Evolutionary conservation across 1,140 invertebrate species (phyloP).

Genomic region (Capitella teleta): DNA sequence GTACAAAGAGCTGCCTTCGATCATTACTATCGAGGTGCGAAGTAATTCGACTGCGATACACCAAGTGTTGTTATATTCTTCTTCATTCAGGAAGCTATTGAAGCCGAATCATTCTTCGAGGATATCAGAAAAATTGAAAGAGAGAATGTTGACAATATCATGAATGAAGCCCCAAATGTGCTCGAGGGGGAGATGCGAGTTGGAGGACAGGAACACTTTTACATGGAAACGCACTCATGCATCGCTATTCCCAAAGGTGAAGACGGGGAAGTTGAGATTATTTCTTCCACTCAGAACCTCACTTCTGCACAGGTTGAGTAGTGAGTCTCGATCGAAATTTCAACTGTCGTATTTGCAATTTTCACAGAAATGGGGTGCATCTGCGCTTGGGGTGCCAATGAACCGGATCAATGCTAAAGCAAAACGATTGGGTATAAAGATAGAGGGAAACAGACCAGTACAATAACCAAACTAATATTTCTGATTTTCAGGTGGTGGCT

Average conservation of each 20-base stretch:
- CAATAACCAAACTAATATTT: too few relatives aligned
- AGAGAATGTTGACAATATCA: conserved; percentile 57
- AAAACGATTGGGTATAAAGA: conserved; percentile 63
- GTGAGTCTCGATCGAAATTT: too few relatives aligned
- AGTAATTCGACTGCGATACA: too few relatives aligned
- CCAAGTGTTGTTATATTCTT: background rate
- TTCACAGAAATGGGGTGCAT: too few relatives aligned
- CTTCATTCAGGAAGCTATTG: conserved; percentile 19
- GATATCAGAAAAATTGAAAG: conserved; percentile 32
- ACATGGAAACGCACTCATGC: conserved; percentile 71
- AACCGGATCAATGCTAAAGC: conserved; percentile 66
- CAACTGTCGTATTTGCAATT: too few relatives aligned
- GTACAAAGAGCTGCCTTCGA: conserved; percentile 56
- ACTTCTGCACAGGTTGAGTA: conserved; percentile 52
- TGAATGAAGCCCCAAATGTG: conserved; percentile 50
- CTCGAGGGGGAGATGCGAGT: conserved; percentile 55
- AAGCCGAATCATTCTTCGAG: conserved; percentile 12
- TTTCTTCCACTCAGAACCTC: conserved; percentile 71
- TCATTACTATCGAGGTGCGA: conserved; percentile 29
- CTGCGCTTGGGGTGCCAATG: conserved; percentile 58
- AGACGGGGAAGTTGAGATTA: conserved; percentile 73
- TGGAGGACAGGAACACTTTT: conserved; percentile 94
- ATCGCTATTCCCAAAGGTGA: conserved; percentile 67
- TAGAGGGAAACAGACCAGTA: too few relatives aligned
- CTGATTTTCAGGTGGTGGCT: conserved; percentile 83